Evolutionary conservation across 1,140 invertebrate species (phyloP).

Genomic region (Pachyrhynchus sulphureomaculatus): DNA sequence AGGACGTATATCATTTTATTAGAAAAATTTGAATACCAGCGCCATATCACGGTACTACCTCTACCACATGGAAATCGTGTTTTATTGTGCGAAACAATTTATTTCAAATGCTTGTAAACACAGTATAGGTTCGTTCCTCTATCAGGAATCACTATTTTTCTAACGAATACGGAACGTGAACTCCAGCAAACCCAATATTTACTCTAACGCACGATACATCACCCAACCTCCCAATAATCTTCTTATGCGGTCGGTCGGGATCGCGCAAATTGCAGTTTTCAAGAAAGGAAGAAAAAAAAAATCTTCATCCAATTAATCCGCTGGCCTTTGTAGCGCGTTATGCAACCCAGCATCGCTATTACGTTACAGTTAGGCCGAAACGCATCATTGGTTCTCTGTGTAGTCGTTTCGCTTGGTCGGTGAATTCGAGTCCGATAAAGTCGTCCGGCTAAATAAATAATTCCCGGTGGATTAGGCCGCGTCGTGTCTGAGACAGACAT

Average conservation of each 20-base stretch:
- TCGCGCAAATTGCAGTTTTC: constrained; percentile 3
- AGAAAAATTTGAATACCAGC: no score
- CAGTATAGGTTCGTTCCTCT: neutral
- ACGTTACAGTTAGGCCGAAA: constrained; percentile 13
- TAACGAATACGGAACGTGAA: neutral
- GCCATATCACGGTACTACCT: no score
- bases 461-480: constrained; percentile 1
- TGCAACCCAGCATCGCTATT: constrained; percentile 15
- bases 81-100: no score
- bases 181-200: constrained; percentile 11
- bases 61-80: no score
- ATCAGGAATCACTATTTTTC: neutral
- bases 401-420: constrained; percentile 15
- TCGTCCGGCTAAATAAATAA: constrained; percentile 14
- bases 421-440: constrained; percentile 12
- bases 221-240: constrained; percentile 13
- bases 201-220: constrained; percentile 18
- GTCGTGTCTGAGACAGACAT: neutral
- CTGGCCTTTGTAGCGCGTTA: constrained; percentile 12
- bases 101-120: no score
- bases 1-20: no score
- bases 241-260: neutral
- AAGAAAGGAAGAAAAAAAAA: neutral
- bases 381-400: constrained; percentile 18
- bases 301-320: constrained; percentile 16